Evolutionary conservation across 2,797 vertebrate species (phyloP).

Genomic region (Octomys mimax): DNA sequence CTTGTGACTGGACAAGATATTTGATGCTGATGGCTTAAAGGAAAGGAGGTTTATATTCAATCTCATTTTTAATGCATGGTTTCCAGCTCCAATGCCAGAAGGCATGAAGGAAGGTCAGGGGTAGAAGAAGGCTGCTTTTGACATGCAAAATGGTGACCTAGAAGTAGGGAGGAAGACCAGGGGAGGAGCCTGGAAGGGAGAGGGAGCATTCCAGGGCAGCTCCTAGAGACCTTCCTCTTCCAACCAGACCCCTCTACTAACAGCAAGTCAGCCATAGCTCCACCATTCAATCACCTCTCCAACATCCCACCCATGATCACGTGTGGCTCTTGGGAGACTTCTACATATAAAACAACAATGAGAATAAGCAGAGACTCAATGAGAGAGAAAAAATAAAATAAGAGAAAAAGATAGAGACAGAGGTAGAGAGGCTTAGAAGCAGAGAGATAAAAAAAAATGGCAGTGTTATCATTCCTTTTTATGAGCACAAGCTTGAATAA

Average conservation of each 20-base stretch:
- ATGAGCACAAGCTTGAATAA: neutral
- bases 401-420: neutral
- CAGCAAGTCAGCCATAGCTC: neutral
- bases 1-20: neutral
- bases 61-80: neutral
- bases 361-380: neutral
- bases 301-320: neutral
- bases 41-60: neutral
- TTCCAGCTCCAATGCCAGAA: neutral
- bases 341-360: neutral
- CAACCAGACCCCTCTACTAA: neutral
- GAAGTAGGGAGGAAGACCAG: neutral
- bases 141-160: neutral
- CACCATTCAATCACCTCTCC: neutral
- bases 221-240: no score
- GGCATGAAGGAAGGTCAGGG: neutral
- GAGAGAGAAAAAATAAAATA: neutral
- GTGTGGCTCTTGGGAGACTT: neutral
- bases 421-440: neutral
- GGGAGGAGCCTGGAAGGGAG: neutral
- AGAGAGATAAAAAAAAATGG: neutral
- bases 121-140: neutral
- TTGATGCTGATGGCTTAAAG: neutral
- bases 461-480: neutral
- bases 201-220: neutral